phyloP scores from a whole-genome alignment of 2,113 vertebrate species.

The Limanda limanda region DNA sequence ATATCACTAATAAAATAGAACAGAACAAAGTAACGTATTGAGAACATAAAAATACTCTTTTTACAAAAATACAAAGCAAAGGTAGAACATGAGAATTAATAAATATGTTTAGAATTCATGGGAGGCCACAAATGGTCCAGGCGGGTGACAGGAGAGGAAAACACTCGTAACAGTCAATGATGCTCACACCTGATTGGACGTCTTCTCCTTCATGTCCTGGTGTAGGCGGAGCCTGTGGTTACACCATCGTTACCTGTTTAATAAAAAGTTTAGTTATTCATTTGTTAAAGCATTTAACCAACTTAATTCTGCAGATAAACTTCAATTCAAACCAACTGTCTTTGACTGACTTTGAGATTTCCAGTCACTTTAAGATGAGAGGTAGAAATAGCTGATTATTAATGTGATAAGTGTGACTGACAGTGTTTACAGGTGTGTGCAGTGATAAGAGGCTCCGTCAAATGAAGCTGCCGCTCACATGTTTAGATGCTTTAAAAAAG shows the following conservation, averaged over 20 bases:
- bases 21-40: conserved; percentile 2
- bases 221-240: background rate
- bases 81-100: conserved; percentile 43
- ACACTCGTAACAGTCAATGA: conserved; percentile 36
- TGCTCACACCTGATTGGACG: conserved; percentile 64
- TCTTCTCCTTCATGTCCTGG: conserved; percentile 38
- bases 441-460: conserved; percentile 49
- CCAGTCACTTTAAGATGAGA: conserved; percentile 13
- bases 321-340: background rate
- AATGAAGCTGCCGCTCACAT: conserved; percentile 23
- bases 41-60: background rate
- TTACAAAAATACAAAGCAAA: conserved; percentile 4
- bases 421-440: conserved; percentile 38
- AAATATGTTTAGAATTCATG: conserved; percentile 43
- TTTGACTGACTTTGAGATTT: conserved; percentile 19
- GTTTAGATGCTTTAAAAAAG: conserved; percentile 37
- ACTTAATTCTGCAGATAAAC: background rate
- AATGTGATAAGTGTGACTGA: conserved; percentile 27
- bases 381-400: background rate
- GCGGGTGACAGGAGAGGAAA: conserved; percentile 22
- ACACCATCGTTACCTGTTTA: conserved; percentile 56
- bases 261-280: background rate
- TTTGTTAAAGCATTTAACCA: background rate
- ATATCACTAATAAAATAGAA: conserved; percentile 4
- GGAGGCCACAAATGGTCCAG: conserved; percentile 4